phyloP scores from a whole-genome alignment of 2,888 invertebrate genomes.

The Chrysopilus asiliformis region DNA sequence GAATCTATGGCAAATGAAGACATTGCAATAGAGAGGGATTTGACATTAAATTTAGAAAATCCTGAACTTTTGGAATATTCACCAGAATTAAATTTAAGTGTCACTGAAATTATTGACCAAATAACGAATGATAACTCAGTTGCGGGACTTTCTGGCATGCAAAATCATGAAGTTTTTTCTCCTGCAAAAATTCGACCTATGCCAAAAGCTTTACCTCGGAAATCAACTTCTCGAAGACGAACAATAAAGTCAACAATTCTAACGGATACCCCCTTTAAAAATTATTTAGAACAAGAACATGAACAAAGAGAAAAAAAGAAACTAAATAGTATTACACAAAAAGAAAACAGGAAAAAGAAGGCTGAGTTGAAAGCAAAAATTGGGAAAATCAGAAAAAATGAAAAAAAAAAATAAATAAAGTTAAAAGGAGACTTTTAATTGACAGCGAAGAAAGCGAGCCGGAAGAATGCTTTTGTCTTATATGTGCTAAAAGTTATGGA shows the following conservation, averaged over 20 bases:
- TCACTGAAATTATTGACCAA: too few relatives aligned
- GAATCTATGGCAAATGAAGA: too few relatives aligned
- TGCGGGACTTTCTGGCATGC: background rate
- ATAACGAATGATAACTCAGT: background rate
- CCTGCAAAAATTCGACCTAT: background rate
- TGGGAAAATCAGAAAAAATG: too few relatives aligned
- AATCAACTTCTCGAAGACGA: background rate
- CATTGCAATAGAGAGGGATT: too few relatives aligned
- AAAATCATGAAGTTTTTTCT: too few relatives aligned
- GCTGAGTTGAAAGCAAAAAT: too few relatives aligned
- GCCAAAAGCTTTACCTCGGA: background rate
- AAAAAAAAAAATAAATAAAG: background rate
- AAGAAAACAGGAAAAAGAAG: background rate
- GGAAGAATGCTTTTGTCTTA: background rate
- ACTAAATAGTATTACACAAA: constrained; percentile 1
- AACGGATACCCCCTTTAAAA: background rate
- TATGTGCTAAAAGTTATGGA: background rate
- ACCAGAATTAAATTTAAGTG: too few relatives aligned
- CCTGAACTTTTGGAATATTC: too few relatives aligned
- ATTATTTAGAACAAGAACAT: background rate
- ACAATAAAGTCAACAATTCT: background rate
- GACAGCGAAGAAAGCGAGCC: too few relatives aligned
- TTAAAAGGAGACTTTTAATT: background rate
- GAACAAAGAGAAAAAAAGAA: constrained; percentile 1
- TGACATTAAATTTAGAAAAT: too few relatives aligned